Evolutionary conservation across 2,888 invertebrate genomes (phyloP).

Genomic region (Tethea ocularis): DNA sequence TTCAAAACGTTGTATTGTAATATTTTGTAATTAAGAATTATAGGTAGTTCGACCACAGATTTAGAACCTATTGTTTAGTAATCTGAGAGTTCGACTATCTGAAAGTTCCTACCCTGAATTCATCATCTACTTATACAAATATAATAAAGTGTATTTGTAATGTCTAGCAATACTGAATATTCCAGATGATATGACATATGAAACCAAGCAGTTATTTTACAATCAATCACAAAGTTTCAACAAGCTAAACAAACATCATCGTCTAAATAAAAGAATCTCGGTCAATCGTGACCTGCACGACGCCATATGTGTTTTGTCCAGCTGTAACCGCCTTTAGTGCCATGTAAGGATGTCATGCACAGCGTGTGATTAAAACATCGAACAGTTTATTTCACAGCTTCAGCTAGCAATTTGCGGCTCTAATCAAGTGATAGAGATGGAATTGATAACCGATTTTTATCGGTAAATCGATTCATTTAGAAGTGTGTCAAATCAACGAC

Average conservation of each 20-base stretch:
- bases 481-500: not conserved
- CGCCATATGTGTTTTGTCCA: not conserved
- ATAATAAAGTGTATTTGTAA: too few relatives aligned
- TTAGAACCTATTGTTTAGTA: too few relatives aligned
- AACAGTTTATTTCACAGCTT: not conserved
- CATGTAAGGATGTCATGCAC: not conserved
- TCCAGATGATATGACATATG: not conserved
- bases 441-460: not conserved
- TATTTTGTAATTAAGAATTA: too few relatives aligned
- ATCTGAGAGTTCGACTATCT: too few relatives aligned
- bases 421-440: not conserved
- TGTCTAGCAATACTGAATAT: too few relatives aligned
- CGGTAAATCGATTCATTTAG: not conserved
- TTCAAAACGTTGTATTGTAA: too few relatives aligned
- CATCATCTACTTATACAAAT: too few relatives aligned
- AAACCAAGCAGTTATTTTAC: not conserved
- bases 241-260: not conserved
- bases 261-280: not conserved
- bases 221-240: not conserved
- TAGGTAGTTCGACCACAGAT: too few relatives aligned
- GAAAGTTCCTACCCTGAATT: too few relatives aligned
- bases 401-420: not conserved
- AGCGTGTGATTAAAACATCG: not conserved
- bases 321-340: not conserved
- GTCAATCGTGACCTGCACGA: not conserved